phyloP scores from a whole-genome alignment of 23 tunicate genomes.

The Clavelina lepadiformis region DNA sequence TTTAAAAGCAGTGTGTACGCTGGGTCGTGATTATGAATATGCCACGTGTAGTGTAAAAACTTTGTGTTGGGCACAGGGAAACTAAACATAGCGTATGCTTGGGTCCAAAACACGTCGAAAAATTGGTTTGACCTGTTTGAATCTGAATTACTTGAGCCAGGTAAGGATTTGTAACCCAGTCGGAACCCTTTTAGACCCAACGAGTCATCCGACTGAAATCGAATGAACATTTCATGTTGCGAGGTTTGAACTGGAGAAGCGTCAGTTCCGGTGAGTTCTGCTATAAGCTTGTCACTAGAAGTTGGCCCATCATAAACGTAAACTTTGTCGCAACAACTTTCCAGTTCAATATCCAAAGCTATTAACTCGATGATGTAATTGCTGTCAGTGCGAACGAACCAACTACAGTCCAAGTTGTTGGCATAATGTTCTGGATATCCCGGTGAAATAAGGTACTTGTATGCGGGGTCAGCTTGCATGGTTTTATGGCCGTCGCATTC shows the following conservation, averaged over 20 bases:
- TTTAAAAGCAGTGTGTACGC: too few species aligned
- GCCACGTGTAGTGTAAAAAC: too few species aligned
- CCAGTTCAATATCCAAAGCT: conserved; percentile 3
- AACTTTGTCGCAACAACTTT: conserved; percentile 4
- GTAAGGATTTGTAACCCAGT: background rate
- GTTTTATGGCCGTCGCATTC: too few species aligned
- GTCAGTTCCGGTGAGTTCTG: background rate
- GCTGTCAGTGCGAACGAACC: background rate
- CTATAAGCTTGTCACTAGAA: background rate
- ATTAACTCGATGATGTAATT: background rate
- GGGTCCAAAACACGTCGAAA: too few species aligned
- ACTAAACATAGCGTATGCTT: too few species aligned
- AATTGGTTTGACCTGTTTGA: too few species aligned
- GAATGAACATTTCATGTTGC: background rate
- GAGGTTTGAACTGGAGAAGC: background rate
- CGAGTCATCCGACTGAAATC: background rate
- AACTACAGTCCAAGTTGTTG: conserved; percentile 9
- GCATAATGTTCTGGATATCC: conserved; percentile 3
- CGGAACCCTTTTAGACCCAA: background rate
- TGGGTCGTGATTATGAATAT: too few species aligned
- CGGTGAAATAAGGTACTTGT: conserved; percentile 1
- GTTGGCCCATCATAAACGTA: conserved; percentile 5
- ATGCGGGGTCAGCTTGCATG: too few species aligned
- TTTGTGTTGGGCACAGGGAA: too few species aligned
- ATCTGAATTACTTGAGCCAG: too few species aligned